Evolutionary conservation across 2,888 invertebrate species (phyloP), one percentile per base, ranked within the genome.

Genomic region (Diploptera punctata): DNA sequence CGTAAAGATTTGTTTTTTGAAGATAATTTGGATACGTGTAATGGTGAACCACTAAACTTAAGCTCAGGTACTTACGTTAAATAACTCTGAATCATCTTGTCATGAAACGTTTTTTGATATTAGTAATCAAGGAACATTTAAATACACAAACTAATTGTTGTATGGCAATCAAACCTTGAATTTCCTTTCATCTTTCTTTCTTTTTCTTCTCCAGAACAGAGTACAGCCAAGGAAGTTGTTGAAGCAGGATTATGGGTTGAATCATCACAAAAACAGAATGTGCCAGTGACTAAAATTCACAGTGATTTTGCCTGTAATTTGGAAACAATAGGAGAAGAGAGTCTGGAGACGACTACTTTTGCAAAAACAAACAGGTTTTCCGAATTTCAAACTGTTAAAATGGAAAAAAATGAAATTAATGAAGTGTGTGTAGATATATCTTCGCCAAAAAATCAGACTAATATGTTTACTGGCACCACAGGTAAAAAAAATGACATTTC

Each of bases 241-340:
- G 62, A 29, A 26, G 31, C 47, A 18, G 70, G 65, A 19, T 49
- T 47, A 16, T 70, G 70, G 70, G 21, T 62, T 24, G 24, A 62
- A 31, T 18, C 61, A 21, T n/a, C 18, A 10, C 18, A 19, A 18
- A n/a, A 1, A 18, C 19, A 44, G 43, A 44, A 19, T 9, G 13
- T n/a, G 10, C 21, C 18, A 9, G 24, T 5, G 3, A 52, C 19
- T 13, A 7, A 13, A 21, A 3, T 24, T 13, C 21, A 24, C 7
- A 52, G 24, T 52, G 9, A 1, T 13, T 24, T 13, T 52, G 10
- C 13, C 19, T 2, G n/a, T 49, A 24, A 5, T 21, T 9, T 24
- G 24, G 24, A 52, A 1, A 24, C 52, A 3, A 24, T 3, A 24
- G 9, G 21, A 24, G 52, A 52, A 52, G 52, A 52, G 1, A 2